Evolutionary conservation across 1,140 invertebrate genomes (phyloP).

Genomic region (Holotrichia oblita): DNA sequence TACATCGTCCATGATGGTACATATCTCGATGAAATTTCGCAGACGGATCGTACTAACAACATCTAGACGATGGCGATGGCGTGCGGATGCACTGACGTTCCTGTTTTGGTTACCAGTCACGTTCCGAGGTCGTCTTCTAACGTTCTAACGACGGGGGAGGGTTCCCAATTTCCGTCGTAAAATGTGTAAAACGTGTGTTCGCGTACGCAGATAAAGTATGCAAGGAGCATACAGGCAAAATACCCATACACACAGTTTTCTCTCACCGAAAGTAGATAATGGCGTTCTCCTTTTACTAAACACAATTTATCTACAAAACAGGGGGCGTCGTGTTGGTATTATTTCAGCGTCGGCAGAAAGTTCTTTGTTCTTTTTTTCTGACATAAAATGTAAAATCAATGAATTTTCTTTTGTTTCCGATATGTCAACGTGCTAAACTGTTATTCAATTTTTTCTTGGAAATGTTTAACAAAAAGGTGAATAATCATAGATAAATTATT

Average conservation of each 20-base stretch:
- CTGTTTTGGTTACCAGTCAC: neutral
- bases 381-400: neutral
- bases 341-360: neutral
- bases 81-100: neutral
- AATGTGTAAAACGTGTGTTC: slow-evolving; percentile 29
- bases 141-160: slow-evolving; percentile 18
- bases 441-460: too few species aligned
- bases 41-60: too few species aligned
- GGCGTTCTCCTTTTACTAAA: neutral
- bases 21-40: too few species aligned
- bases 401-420: too few species aligned
- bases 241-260: neutral
- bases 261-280: neutral
- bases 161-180: slow-evolving; percentile 28
- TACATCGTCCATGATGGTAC: too few species aligned
- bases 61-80: neutral
- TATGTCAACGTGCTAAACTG: too few species aligned
- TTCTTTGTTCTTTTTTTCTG: neutral
- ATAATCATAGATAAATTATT: too few species aligned
- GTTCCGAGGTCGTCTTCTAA: slow-evolving; percentile 19
- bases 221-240: neutral
- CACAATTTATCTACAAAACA: slow-evolving; percentile 5
- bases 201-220: slow-evolving; percentile 28
- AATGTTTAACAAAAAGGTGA: too few species aligned
- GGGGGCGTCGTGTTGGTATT: neutral